Evolutionary conservation across 2,797 vertebrate species (phyloP).

Genomic region (Micrastur ruficollis): DNA sequence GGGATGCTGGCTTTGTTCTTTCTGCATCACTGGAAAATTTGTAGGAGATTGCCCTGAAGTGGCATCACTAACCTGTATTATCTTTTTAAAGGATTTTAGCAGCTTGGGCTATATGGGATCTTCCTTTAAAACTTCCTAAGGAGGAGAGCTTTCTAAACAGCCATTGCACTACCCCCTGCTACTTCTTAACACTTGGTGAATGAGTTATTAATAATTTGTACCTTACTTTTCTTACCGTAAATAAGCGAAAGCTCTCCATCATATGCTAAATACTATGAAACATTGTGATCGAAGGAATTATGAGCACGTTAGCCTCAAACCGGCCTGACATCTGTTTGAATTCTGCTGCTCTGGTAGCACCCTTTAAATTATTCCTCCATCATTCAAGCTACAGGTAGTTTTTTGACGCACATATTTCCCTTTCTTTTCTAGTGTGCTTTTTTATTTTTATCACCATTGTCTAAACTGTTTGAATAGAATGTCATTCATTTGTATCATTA

Average conservation of each 20-base stretch:
- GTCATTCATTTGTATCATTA: slow-evolving; percentile 25
- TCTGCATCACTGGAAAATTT: background rate
- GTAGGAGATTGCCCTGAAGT: background rate
- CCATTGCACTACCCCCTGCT: background rate
- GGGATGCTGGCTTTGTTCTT: background rate
- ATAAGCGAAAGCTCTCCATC: slow-evolving; percentile 27
- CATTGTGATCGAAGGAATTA: background rate
- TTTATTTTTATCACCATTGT: background rate
- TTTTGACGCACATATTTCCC: background rate
- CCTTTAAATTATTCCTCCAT: background rate
- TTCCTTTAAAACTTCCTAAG: background rate
- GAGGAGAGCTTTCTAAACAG: background rate
- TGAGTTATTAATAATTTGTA: slow-evolving; percentile 19
- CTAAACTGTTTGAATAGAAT: slow-evolving; percentile 11
- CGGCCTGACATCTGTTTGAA: background rate
- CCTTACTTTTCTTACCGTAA: background rate
- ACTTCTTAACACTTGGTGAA: background rate
- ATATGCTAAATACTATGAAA: background rate
- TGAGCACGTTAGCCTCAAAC: background rate
- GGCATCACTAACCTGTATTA: background rate
- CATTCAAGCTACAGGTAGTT: background rate
- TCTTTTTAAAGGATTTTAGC: background rate
- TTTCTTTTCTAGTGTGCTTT: background rate
- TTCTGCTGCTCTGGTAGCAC: background rate
- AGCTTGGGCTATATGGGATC: background rate